Evolutionary conservation across 2,113 vertebrate species (phyloP).

Genomic region (Lipophrys pholis): DNA sequence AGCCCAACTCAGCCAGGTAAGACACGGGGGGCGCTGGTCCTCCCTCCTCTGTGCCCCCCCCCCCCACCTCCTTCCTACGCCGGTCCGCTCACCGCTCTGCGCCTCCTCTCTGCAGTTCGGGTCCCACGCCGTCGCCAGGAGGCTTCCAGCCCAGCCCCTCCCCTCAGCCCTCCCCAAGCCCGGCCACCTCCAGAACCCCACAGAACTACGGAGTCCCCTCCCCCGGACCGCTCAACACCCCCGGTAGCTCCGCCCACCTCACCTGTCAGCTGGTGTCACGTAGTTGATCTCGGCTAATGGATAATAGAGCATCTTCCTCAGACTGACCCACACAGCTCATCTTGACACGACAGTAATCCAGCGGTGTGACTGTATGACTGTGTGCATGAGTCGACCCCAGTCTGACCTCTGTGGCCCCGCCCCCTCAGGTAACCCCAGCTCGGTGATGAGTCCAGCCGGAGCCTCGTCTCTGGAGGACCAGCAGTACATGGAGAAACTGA

Average conservation of each 20-base stretch:
- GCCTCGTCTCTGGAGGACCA: conserved; percentile 94
- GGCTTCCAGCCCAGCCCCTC: conserved; percentile 98
- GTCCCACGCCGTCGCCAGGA: conserved; percentile 94
- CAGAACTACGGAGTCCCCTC: conserved; percentile 96
- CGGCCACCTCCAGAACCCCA: conserved; percentile 91
- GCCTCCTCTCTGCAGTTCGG: conserved; percentile 85
- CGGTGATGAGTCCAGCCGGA: conserved; percentile 93
- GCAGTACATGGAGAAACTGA: conserved; percentile 98
- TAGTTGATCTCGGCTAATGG: no score
- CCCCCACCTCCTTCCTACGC: background rate
- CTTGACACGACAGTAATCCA: no score
- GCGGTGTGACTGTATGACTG: no score
- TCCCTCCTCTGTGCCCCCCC: no score
- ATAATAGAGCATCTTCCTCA: no score
- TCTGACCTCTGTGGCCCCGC: no score
- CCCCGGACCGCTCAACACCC: conserved; percentile 95
- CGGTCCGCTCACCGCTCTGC: background rate
- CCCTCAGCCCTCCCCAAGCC: conserved; percentile 95
- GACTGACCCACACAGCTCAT: no score
- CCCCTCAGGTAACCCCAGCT: conserved; percentile 90
- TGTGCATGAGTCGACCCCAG: no score
- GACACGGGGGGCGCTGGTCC: background rate
- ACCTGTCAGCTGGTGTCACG: no score
- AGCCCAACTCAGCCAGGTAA: conserved; percentile 96
- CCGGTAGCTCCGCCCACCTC: conserved; percentile 80